These are phyloP conservation scores for Isaurus tuberculatus DNA, from an alignment of 92 coral and sea anemone genomes.

Conservation along the genomic window DNA sequence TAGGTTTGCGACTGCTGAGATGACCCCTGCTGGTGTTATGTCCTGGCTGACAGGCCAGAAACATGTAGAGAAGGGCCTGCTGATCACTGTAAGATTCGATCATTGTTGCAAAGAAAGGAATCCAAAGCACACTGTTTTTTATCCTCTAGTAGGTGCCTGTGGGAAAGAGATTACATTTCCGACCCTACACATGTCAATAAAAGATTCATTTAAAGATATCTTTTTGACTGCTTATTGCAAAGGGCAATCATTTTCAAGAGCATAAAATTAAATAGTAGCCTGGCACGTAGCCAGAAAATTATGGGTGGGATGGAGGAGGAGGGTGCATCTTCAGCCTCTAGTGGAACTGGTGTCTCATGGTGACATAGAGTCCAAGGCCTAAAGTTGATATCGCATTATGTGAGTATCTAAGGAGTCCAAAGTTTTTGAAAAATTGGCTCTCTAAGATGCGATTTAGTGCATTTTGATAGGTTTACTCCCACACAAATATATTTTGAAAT, in stretches of 20 bases:
- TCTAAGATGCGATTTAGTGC: no score
- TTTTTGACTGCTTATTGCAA: conserved; percentile 30
- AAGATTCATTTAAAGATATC: conserved; percentile 25
- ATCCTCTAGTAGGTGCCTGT: conserved; percentile 44
- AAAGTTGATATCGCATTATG: not conserved
- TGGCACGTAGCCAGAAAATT: not conserved
- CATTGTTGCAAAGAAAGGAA: conserved; percentile 42
- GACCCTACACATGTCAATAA: conserved; percentile 30
- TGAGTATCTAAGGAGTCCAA: no score
- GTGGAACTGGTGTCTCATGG: conserved; percentile 13
- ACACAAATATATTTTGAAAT: no score
- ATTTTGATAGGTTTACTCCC: no score
- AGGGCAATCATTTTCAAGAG: conserved; percentile 45
- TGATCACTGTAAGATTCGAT: conserved; percentile 36
- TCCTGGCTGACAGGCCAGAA: conserved; percentile 49
- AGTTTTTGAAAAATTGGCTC: no score
- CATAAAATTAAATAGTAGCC: not conserved
- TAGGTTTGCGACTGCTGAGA: conserved; percentile 43
- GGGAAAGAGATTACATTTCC: conserved; percentile 38
- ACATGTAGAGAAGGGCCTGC: conserved; percentile 49
- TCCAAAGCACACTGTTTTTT: conserved; percentile 46
- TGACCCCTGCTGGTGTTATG: conserved; percentile 47
- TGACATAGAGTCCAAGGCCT: conserved; percentile 13
- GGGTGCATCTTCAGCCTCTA: not conserved
- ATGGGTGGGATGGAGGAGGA: conserved; percentile 14